These are phyloP conservation scores for Takifugu rubripes DNA, from an alignment of 2,797 vertebrate genomes.

Conservation along the genomic window DNA sequence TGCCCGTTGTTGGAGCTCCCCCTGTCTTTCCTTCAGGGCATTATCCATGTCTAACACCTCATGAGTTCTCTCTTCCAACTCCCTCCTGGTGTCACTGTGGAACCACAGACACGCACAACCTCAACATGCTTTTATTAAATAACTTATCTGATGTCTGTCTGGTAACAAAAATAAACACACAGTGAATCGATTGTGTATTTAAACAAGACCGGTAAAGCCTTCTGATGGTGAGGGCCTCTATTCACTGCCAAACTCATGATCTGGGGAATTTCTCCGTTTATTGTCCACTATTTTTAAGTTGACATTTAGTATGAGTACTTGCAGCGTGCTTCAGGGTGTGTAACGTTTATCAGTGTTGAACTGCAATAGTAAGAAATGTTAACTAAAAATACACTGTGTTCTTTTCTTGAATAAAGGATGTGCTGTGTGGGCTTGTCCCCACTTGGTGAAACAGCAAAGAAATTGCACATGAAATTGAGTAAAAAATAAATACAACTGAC, in stretches of 20 bases:
- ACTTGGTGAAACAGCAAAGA: too few species aligned
- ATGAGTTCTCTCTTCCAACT: constrained; percentile 88
- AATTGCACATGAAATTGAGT: not conserved
- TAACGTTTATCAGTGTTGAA: not conserved
- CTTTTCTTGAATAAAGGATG: not conserved
- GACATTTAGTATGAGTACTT: constrained; percentile 1
- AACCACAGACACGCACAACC: constrained; percentile 24
- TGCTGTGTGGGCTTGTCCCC: not conserved
- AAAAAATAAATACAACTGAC: not conserved
- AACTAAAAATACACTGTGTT: not conserved
- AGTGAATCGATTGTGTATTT: not conserved
- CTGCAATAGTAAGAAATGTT: not conserved
- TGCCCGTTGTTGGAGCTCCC: constrained; percentile 92
- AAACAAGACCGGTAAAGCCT: not conserved
- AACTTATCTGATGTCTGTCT: not conserved
- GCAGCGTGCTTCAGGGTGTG: not conserved
- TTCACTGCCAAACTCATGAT: not conserved
- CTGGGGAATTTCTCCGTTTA: constrained; percentile 5
- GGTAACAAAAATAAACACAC: not conserved
- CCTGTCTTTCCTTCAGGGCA: constrained; percentile 89
- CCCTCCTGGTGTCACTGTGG: constrained; percentile 84
- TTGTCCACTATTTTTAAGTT: constrained; percentile 5
- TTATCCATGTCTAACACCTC: constrained; percentile 88
- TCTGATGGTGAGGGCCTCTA: not conserved
- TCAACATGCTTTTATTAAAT: constrained; percentile 3